Evolutionary conservation across 2,113 vertebrate species (phyloP), one percentile per base, ranked within the genome.

Genomic region (Stomatorhinus ivindoensis): DNA sequence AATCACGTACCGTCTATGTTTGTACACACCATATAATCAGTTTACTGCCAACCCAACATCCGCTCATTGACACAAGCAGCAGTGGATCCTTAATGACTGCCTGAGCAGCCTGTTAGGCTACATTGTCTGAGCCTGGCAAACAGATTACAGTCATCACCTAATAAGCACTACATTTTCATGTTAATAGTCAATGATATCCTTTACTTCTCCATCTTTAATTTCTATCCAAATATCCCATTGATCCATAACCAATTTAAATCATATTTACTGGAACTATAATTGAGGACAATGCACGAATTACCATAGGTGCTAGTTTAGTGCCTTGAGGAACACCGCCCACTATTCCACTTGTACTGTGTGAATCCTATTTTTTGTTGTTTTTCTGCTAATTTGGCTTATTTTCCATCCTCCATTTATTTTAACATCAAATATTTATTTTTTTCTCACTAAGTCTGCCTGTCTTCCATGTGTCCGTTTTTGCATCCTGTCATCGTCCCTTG

Each of bases 21-120:
- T 94, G 91, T 91, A 93, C 90, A 93, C 93, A 94, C 91, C 91
- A 91, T 93, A 91, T 93, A 94, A 94, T 94, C 91, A 93, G 91
- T 93, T 93, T 84, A 91, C 88, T 91, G 85, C 92, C 90, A 91
- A 91, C 86, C 85, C 91, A 90, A 91, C 48, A 85, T 93, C 89
- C 90, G 90, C 92, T 89, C 87, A 44, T 89, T 91, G 92, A 90
- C 89, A 82, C 88, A 88, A 82, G 76, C 89, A 82, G 87, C 80
- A 61, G 76, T 19, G 80, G 76, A 89, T 89, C 76, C 50, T 58
- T 89, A 85, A 89, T 89, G 76, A 89, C 80, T 89, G 88, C 65
- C 39, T 84, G 51, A 27, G 51, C 88, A 31, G 76, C 88, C 76
- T 85, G 76, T 89, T 53, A 47, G 44, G 88, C 80, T 84, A 39